Percentiles rank a stretch among this genome's conserved stretches.
phyloP scores from a whole-genome alignment of 2,797 vertebrate genomes.

The Spinus pinus region DNA sequence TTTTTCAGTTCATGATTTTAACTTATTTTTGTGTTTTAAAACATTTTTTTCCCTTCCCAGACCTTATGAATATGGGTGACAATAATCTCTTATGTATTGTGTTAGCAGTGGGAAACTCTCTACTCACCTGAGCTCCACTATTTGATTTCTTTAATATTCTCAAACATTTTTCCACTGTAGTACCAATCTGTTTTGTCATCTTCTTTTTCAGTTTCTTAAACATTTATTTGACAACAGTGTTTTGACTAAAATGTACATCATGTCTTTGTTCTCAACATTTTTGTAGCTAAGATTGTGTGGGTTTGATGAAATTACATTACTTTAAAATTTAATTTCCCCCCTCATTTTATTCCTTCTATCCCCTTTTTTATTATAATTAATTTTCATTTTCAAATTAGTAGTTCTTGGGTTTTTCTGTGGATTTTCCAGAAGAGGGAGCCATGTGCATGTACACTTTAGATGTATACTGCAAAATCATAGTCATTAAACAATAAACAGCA shows the following conservation, averaged over 20 bases:
- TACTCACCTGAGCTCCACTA: background rate
- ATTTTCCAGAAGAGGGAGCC: conserved; percentile 54
- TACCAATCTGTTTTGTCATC: background rate
- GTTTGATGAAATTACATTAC: background rate
- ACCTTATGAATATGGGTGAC: background rate
- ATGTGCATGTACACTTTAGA: background rate
- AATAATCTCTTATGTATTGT: background rate
- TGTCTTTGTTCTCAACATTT: background rate
- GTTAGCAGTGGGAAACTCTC: background rate
- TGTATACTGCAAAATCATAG: background rate
- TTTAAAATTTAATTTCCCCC: background rate
- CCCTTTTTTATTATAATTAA: background rate
- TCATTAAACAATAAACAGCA: background rate
- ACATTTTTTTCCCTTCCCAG: background rate
- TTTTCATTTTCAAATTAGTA: background rate
- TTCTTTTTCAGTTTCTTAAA: background rate
- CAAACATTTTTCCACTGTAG: background rate
- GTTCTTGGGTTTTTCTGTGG: background rate
- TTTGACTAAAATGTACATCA: background rate
- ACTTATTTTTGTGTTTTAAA: background rate
- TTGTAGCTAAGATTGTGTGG: background rate
- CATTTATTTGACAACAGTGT: background rate
- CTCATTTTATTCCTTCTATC: background rate
- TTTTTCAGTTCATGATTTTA: background rate
- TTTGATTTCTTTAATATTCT: background rate